A percentile compares a stretch with the other conserved stretches of the same genome.
Conservation (phyloP, 2,113 vertebrate genomes). For the Myanophis thanlyinensis region DNA sequence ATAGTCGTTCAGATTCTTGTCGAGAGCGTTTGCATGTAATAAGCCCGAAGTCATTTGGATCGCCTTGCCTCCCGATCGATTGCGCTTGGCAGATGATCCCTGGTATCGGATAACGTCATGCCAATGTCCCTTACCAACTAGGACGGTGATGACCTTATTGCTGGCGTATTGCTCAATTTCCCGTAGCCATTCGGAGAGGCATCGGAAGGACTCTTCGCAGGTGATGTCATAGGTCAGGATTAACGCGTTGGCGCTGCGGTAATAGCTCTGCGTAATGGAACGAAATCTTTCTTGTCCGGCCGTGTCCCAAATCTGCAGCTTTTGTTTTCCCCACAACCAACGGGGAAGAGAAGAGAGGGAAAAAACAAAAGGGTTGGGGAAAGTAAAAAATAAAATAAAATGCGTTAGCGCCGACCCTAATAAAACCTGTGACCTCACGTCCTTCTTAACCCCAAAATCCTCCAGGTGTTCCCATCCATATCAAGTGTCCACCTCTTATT, state of each 20-base stretch:
- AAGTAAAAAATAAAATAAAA: neutral
- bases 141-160: constrained; percentile 96
- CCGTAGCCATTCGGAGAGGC: constrained; percentile 96
- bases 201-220: constrained; percentile 97
- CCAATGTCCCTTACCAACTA: constrained; percentile 83
- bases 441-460: neutral
- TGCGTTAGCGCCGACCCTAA: neutral
- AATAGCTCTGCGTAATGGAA: constrained; percentile 99
- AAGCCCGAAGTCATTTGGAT: neutral
- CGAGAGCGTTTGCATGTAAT: neutral
- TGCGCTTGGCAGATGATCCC: neutral
- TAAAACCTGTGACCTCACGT: neutral
- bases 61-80: neutral
- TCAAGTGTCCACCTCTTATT: neutral
- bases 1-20: neutral
- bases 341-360: neutral
- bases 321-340: constrained; percentile 3
- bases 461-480: neutral
- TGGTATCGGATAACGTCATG: rapidly evolving
- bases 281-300: constrained; percentile 97
- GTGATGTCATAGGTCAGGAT: constrained; percentile 99
- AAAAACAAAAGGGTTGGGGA: neutral
- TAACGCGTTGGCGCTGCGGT: constrained; percentile 96
- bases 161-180: constrained; percentile 99
- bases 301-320: constrained; percentile 99